Conservation (phyloP, 1,140 invertebrate species). For the Calliopsis andreniformis region DNA sequence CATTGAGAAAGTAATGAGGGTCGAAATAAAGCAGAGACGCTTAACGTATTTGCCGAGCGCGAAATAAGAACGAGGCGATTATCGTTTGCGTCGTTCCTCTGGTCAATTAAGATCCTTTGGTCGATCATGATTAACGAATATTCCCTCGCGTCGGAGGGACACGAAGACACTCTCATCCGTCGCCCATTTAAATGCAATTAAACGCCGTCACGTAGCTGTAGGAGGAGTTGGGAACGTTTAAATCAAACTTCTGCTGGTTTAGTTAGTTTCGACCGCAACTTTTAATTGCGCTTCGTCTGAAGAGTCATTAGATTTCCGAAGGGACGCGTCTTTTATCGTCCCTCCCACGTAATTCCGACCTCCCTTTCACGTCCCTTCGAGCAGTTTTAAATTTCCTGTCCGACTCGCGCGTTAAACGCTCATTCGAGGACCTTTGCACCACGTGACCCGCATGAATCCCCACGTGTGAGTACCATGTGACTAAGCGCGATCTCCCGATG, state of each 20-base stretch:
- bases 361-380: constrained; percentile 8
- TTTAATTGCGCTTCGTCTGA: constrained; percentile 78
- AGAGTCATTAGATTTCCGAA: constrained; percentile 73
- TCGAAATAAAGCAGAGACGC: constrained; percentile 19
- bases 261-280: constrained; percentile 78
- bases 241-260: constrained; percentile 76
- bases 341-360: constrained; percentile 47
- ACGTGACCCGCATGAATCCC: too few relatives aligned
- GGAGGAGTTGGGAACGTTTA: constrained; percentile 70
- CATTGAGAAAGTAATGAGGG: constrained; percentile 6
- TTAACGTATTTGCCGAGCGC: constrained; percentile 25
- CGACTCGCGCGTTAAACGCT: not conserved
- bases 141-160: constrained; percentile 32
- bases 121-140: constrained; percentile 64
- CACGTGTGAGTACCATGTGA: too few relatives aligned
- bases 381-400: not conserved
- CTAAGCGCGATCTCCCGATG: too few relatives aligned
- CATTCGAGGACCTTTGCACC: too few relatives aligned
- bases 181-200: constrained; percentile 74
- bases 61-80: constrained; percentile 42
- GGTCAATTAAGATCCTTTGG: constrained; percentile 64
- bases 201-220: constrained; percentile 70
- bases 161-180: constrained; percentile 53
- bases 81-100: constrained; percentile 30
- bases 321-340: constrained; percentile 64